These are phyloP conservation scores for Petaurus breviceps DNA, from an alignment of 2,113 vertebrate genomes.

Conservation along the genomic window DNA sequence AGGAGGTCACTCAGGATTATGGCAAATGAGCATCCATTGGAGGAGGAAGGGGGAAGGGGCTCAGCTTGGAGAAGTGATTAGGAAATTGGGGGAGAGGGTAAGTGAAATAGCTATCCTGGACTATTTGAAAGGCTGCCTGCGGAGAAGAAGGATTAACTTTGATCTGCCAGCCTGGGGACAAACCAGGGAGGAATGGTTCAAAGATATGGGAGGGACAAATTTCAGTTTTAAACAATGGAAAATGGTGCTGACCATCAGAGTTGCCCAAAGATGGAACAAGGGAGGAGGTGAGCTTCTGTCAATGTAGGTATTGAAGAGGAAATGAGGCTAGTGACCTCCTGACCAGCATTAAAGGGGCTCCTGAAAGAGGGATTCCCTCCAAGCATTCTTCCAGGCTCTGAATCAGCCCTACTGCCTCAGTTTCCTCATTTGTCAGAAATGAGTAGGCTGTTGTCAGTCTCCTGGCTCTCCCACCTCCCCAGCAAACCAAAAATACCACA, in stretches of 20 bases:
- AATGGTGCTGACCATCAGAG: background rate
- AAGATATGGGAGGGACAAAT: background rate
- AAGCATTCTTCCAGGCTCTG: background rate
- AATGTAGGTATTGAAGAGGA: background rate
- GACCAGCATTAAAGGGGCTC: background rate
- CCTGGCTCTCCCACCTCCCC: background rate
- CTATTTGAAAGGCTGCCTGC: background rate
- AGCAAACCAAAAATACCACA: background rate
- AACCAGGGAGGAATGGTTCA: background rate
- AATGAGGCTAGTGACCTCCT: background rate
- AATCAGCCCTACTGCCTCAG: background rate
- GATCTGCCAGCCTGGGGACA: background rate
- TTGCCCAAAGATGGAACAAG: background rate
- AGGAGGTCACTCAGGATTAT: no score
- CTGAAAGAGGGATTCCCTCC: background rate
- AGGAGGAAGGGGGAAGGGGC: no score
- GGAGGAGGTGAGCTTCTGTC: background rate
- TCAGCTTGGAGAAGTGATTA: no score
- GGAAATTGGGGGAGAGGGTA: no score
- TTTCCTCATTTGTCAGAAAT: background rate
- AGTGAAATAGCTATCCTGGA: background rate
- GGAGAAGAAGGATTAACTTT: background rate
- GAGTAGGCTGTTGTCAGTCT: background rate
- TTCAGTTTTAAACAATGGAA: background rate
- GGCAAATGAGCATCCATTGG: no score